These are phyloP conservation scores for Gopherus evgoodei DNA, from an alignment of 2,113 vertebrate genomes.

Conservation along the genomic window DNA sequence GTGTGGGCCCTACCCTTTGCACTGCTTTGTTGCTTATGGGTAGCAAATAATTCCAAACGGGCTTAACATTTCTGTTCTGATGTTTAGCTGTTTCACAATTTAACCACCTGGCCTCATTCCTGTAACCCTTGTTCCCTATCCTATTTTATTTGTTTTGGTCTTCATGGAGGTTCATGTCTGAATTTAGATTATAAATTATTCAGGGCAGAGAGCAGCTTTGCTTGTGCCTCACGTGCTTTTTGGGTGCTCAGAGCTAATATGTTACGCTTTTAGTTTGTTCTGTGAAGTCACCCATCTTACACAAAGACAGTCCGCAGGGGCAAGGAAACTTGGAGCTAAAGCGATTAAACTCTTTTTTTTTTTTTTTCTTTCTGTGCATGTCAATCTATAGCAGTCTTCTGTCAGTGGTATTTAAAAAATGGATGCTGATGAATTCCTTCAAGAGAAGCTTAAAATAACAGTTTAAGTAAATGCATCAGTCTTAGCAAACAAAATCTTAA, in stretches of 20 bases:
- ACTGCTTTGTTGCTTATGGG: neutral
- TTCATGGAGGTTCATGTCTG: neutral
- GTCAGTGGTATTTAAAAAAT: neutral
- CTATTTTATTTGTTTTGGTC: neutral
- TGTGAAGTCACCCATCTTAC: neutral
- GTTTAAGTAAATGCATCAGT: neutral
- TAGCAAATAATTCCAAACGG: neutral
- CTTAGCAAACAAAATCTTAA: neutral
- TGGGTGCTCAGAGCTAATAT: neutral
- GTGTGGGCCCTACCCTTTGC: rapidly evolving
- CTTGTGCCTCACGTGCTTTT: rapidly evolving
- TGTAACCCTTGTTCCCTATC: neutral
- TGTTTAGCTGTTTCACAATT: rapidly evolving
- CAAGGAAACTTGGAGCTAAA: neutral
- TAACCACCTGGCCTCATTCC: neutral
- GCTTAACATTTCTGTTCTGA: rapidly evolving
- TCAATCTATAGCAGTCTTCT: neutral
- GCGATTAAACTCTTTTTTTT: neutral
- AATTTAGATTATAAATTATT: neutral
- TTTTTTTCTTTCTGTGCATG: neutral
- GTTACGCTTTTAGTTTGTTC: neutral
- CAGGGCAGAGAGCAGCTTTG: rapidly evolving
- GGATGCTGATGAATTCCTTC: neutral
- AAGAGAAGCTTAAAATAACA: neutral
- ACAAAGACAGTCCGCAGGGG: neutral